Conservation (phyloP, 2,888 invertebrate genomes). For the Halictus ligatus region DNA sequence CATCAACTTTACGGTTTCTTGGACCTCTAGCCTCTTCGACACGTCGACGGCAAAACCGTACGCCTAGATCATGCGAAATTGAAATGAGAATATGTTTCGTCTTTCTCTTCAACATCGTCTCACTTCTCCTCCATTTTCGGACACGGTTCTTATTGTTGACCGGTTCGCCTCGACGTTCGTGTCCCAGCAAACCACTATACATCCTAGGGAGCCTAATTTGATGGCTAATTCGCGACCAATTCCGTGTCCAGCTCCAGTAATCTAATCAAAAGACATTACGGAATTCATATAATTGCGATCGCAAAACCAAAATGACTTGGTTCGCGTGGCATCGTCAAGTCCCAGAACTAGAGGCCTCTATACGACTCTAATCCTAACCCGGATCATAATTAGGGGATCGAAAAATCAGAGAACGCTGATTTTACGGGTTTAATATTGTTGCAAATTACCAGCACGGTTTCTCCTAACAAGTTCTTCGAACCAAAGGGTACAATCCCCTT, state of each 20-base stretch:
- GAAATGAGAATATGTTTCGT: neutral
- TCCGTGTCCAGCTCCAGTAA: constrained; percentile 80
- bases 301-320: neutral
- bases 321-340: too few relatives aligned
- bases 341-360: neutral
- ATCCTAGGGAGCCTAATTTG: constrained; percentile 75
- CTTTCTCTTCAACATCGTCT: neutral
- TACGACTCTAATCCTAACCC: neutral
- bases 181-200: constrained; percentile 79
- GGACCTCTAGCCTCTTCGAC: constrained; percentile 74
- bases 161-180: constrained; percentile 72
- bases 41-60: constrained; percentile 79
- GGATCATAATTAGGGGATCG: neutral
- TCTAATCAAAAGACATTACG: constrained; percentile 58
- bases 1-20: constrained; percentile 74
- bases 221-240: constrained; percentile 78
- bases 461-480: constrained; percentile 83
- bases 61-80: constrained; percentile 65
- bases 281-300: neutral
- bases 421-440: neutral
- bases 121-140: constrained; percentile 77
- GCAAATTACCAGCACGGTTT: constrained; percentile 83
- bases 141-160: constrained; percentile 72
- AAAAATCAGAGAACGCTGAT: neutral
- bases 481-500: constrained; percentile 81